Evolutionary conservation across 2,888 invertebrate genomes (phyloP), one percentile per base, ranked within the genome.

Genomic region (Meiosimyza platycephala): DNA sequence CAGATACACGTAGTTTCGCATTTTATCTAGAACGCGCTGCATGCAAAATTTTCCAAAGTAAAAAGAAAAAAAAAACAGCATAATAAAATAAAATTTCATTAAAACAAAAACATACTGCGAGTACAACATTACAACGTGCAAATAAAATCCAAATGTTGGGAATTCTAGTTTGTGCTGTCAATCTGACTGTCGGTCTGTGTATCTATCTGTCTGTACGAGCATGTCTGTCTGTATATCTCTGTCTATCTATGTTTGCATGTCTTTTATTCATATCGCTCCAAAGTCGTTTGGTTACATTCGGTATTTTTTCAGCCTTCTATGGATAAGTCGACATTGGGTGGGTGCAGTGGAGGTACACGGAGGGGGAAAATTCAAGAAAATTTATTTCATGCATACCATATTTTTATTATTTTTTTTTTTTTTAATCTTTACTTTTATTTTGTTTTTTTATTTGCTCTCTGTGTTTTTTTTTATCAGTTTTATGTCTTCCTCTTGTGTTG

Each of bases 111-210:
- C 18, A 15, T 6, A 52, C 71, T 22, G 16, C 48, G n/a, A 22
- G 50, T 40, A 22, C 52, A 52, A 57, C 62, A 51, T 47, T 16
- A 13, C 75, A 78, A 76, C 77, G 68, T 78, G 78, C 74, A 73
- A 64, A 47, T 67, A 47, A 67, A 66, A 66, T 52, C 54, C 47
- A 55, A 52, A 51, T 50, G 28, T 16, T 52, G n/a, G 47, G 0
- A 47, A 18, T 67, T 62, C 13, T 33, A 16, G 50, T 52, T n/a
- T 47, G 65, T 51, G 5, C 18, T 69, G 18, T 28, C 51, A 11
- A 18, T 63, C 33, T 40, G 50, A 50, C 50, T 13, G 55, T 57
- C 22, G 12, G 40, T 51, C 6, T 62, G 50, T 62, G 16, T 70
- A 69, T 51, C 18, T 73, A 64, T 69, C 48, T 59, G 47, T 51